Conservation (phyloP, 2,888 invertebrate genomes). For the Nomada fucata region DNA sequence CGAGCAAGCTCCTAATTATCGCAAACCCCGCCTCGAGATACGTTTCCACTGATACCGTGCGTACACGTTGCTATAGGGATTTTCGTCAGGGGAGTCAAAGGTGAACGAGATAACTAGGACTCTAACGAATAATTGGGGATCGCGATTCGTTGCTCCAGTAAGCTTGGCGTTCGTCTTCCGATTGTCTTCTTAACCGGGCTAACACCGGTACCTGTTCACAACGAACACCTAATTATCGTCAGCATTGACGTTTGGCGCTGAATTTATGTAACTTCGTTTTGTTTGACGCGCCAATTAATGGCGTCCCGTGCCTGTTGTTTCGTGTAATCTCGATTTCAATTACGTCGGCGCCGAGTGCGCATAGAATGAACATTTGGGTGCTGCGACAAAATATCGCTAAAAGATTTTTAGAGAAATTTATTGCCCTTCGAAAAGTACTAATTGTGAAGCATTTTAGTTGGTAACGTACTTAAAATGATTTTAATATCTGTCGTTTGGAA, state of each 20-base stretch:
- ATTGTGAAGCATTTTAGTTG: no score
- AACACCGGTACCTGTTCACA: slow-evolving; percentile 36
- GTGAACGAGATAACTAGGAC: slow-evolving; percentile 70
- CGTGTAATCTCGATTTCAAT: background rate
- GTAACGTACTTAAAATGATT: no score
- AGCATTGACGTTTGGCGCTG: slow-evolving; percentile 27
- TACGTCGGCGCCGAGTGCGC: background rate
- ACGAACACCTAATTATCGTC: slow-evolving; percentile 64
- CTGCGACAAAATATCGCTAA: background rate
- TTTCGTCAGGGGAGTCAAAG: slow-evolving; percentile 55
- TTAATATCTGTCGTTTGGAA: no score
- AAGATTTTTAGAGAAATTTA: no score
- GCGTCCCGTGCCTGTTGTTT: no score
- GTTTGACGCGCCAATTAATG: no score
- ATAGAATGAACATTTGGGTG: background rate
- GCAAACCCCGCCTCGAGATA: slow-evolving; percentile 48
- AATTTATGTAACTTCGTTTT: slow-evolving; percentile 38
- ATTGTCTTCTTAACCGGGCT: slow-evolving; percentile 28
- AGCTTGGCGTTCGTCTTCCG: slow-evolving; percentile 33
- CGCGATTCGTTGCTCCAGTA: slow-evolving; percentile 51
- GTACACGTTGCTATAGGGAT: slow-evolving; percentile 38
- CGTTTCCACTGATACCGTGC: slow-evolving; percentile 46
- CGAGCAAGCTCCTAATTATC: slow-evolving; percentile 66
- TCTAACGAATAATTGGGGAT: slow-evolving; percentile 67
- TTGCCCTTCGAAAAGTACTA: no score